These are phyloP conservation scores for Anorthoa munda DNA, from an alignment of 2,888 invertebrate genomes.

Conservation along the genomic window DNA sequence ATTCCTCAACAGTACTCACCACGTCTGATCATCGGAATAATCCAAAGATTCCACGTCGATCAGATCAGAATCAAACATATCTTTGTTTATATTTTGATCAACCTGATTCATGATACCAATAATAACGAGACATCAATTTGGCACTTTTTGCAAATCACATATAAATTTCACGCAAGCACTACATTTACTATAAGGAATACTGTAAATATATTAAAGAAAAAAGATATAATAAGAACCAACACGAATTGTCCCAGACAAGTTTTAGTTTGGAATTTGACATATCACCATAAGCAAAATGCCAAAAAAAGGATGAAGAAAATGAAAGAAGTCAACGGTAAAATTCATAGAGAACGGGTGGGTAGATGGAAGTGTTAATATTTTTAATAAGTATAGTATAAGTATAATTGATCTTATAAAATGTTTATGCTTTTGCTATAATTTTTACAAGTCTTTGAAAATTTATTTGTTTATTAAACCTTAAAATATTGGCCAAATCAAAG, in stretches of 20 bases:
- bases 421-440: not conserved
- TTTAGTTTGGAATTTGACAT: constrained; percentile 89
- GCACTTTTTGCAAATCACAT: constrained; percentile 87
- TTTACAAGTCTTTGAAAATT: not conserved
- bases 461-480: not conserved
- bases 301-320: constrained; percentile 75
- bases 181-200: constrained; percentile 83
- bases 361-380: constrained; percentile 6
- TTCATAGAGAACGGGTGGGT: constrained; percentile 71
- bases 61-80: constrained; percentile 90
- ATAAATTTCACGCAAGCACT: constrained; percentile 81
- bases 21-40: constrained; percentile 91
- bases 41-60: constrained; percentile 91
- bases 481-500: not conserved
- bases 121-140: constrained; percentile 88
- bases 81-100: constrained; percentile 91
- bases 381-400: no score
- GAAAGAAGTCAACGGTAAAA: constrained; percentile 81
- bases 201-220: constrained; percentile 84
- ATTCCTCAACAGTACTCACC: constrained; percentile 83
- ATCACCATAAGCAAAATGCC: constrained; percentile 79
- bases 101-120: constrained; percentile 86
- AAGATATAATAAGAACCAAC: constrained; percentile 83
- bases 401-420: not conserved
- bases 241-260: constrained; percentile 85